Percentiles rank a stretch among this genome's conserved stretches.
Evolutionary conservation across 2,113 vertebrate species (phyloP).

Genomic region (Bostrychus sinensis): DNA sequence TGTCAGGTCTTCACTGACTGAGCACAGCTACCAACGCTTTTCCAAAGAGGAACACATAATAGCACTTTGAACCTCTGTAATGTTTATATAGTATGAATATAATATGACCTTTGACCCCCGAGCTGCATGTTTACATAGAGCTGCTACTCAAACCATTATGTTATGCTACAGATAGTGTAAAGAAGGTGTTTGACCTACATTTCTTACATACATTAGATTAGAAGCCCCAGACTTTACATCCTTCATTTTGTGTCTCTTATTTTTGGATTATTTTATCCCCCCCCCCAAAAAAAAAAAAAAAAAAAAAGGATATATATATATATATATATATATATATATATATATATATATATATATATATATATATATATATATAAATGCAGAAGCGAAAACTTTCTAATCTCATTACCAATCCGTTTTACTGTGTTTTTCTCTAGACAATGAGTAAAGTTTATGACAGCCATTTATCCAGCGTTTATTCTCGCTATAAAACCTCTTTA

Average conservation of each 20-base stretch:
- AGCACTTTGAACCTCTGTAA: not conserved
- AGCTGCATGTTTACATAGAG: not conserved
- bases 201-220: too few relatives aligned
- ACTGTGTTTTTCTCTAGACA: constrained; percentile 1
- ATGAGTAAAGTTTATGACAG: constrained; percentile 9
- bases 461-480: constrained; percentile 6
- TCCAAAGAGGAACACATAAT: not conserved
- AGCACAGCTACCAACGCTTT: not conserved
- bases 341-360: too few relatives aligned
- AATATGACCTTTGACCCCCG: not conserved
- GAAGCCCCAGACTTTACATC: too few relatives aligned
- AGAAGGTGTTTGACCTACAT: too few relatives aligned
- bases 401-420: not conserved
- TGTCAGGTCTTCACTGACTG: not conserved
- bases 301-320: too few relatives aligned
- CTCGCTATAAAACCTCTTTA: not conserved
- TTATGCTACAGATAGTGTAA: not conserved
- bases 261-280: too few relatives aligned
- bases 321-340: too few relatives aligned
- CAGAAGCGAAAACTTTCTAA: not conserved
- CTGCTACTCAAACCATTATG: not conserved
- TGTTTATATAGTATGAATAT: not conserved
- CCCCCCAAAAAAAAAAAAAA: too few relatives aligned
- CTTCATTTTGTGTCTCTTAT: too few relatives aligned
- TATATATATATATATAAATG: not conserved